Conservation (phyloP, 2,113 vertebrate species). For the Corythoichthys haematopterus region DNA sequence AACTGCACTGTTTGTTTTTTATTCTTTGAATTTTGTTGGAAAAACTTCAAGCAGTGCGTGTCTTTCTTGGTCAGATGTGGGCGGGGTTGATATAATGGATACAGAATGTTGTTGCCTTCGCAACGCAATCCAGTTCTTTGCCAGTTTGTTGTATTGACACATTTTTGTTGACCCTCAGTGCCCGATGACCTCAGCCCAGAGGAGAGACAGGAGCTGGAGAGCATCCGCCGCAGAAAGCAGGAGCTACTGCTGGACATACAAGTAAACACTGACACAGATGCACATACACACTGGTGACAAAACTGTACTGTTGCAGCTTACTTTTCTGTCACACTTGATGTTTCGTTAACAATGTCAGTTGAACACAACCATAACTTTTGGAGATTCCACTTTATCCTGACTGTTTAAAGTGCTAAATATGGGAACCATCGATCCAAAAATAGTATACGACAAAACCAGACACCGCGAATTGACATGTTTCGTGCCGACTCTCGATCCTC, state of each 20-base stretch:
- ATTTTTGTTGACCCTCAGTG: slow-evolving; percentile 64
- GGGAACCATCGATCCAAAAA: not conserved
- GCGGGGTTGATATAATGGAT: not conserved
- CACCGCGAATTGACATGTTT: not conserved
- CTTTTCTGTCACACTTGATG: not conserved
- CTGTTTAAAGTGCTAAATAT: not conserved
- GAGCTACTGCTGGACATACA: slow-evolving; percentile 96
- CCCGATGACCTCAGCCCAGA: slow-evolving; percentile 91
- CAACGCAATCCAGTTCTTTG: slow-evolving; percentile 18
- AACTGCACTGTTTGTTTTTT: not conserved
- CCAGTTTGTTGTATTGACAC: slow-evolving; percentile 7
- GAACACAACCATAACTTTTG: too few species aligned
- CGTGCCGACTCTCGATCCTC: not conserved
- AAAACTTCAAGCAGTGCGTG: not conserved
- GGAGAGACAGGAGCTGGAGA: slow-evolving; percentile 92
- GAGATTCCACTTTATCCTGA: too few species aligned
- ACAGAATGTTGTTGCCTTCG: slow-evolving; percentile 33
- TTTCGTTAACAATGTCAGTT: not conserved
- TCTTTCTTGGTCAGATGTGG: not conserved
- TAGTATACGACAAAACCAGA: not conserved
- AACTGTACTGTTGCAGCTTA: not conserved
- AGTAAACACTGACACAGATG: slow-evolving; percentile 60
- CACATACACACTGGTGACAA: not conserved
- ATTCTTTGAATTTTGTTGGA: not conserved
- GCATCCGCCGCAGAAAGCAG: slow-evolving; percentile 90